Evolutionary conservation across 2,113 vertebrate species (phyloP).

Genomic region (Melanerpes aurifrons): DNA sequence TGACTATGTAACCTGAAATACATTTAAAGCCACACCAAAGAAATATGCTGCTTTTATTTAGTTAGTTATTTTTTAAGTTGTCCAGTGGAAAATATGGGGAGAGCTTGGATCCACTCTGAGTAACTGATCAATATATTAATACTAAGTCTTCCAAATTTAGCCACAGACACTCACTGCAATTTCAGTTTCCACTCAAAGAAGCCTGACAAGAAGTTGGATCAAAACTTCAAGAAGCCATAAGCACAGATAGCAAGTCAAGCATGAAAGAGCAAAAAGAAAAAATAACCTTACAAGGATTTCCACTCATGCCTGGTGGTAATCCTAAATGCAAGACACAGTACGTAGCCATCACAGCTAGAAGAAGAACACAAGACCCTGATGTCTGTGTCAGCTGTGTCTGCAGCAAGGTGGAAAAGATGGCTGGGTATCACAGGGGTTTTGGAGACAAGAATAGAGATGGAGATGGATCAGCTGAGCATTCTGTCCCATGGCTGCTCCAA

Average conservation of each 20-base stretch:
- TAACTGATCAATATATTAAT: not conserved
- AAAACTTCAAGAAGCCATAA: not conserved
- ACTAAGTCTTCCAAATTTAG: not conserved
- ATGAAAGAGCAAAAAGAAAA: not conserved
- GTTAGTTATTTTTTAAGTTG: not conserved
- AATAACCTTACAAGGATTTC: slow-evolving; percentile 7
- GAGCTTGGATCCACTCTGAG: not conserved
- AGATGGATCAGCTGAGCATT: not conserved
- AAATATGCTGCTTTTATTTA: not conserved
- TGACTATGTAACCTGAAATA: not conserved
- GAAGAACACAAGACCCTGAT: rapidly evolving
- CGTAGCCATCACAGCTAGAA: not conserved
- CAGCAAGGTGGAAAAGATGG: rapidly evolving
- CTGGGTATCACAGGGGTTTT: rapidly evolving
- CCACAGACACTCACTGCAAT: not conserved
- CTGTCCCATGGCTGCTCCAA: rapidly evolving
- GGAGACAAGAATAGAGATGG: not conserved
- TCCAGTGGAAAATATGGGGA: not conserved
- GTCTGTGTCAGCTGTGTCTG: not conserved
- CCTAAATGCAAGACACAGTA: not conserved
- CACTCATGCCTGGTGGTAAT: not conserved
- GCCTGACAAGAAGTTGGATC: not conserved
- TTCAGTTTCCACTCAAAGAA: not conserved
- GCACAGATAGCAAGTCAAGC: not conserved
- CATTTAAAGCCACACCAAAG: not conserved